These are phyloP conservation scores for Athripsodes cinereus DNA, from an alignment of 2,888 invertebrate species.

Conservation along the genomic window DNA sequence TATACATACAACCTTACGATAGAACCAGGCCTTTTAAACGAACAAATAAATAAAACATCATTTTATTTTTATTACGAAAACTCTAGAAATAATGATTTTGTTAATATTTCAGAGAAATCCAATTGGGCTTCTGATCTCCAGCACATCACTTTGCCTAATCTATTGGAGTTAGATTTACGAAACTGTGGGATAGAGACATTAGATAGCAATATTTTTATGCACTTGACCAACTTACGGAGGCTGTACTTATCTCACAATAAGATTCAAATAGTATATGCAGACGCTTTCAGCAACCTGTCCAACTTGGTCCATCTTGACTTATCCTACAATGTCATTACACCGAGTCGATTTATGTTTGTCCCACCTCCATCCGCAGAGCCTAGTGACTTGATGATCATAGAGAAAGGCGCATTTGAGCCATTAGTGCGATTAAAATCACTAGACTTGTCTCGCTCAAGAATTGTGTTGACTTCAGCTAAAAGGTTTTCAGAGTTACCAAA, in stretches of 20 bases:
- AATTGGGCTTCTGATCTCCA: slow-evolving; percentile 23
- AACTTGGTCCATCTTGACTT: slow-evolving; percentile 49
- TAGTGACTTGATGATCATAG: slow-evolving; percentile 34
- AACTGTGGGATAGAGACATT: slow-evolving; percentile 49
- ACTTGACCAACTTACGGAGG: slow-evolving; percentile 41
- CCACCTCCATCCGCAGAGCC: slow-evolving; percentile 29
- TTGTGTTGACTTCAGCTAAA: slow-evolving; percentile 33
- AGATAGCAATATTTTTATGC: slow-evolving; percentile 39
- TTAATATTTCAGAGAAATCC: slow-evolving; percentile 16
- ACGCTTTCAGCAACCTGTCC: slow-evolving; percentile 39
- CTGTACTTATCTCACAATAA: slow-evolving; percentile 52
- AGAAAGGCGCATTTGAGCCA: slow-evolving; percentile 33
- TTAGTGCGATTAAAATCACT: slow-evolving; percentile 36
- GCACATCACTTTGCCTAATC: slow-evolving; percentile 31
- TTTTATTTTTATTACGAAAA: too few species aligned
- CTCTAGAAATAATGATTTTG: not conserved
- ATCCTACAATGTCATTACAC: slow-evolving; percentile 39
- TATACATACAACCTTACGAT: too few species aligned
- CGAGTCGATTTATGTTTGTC: not conserved
- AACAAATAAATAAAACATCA: too few species aligned
- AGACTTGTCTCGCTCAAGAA: slow-evolving; percentile 39
- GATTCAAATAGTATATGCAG: slow-evolving; percentile 38
- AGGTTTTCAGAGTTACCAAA: slow-evolving; percentile 34
- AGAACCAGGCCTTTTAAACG: too few species aligned
- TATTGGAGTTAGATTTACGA: slow-evolving; percentile 52